Percentiles rank a stretch among this genome's conserved stretches.
These are phyloP conservation scores for Chloebia gouldiae DNA, from an alignment of 2,113 vertebrate genomes.

Conservation along the genomic window DNA sequence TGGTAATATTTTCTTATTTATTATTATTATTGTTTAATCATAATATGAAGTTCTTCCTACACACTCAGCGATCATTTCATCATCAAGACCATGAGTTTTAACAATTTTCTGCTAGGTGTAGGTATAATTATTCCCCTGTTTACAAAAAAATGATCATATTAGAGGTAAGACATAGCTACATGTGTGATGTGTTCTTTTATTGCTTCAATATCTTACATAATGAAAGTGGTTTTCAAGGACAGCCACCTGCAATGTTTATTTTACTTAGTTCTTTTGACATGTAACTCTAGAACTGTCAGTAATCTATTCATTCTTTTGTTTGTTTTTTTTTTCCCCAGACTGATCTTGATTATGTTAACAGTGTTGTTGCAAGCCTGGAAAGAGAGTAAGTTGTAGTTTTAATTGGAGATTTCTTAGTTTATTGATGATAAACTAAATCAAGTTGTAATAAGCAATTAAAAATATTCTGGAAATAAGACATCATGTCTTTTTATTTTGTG, in stretches of 20 bases:
- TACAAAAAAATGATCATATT: neutral
- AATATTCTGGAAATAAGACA: neutral
- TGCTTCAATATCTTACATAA: neutral
- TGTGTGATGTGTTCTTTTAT: neutral
- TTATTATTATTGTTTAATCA: neutral
- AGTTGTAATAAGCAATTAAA: neutral
- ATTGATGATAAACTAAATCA: neutral
- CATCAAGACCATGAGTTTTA: neutral
- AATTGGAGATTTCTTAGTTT: neutral
- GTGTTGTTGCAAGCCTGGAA: slow-evolving; percentile 87
- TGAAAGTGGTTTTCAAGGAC: neutral
- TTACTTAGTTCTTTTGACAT: neutral
- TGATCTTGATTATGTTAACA: slow-evolving; percentile 89
- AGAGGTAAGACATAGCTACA: neutral
- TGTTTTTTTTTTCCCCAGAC: slow-evolving; percentile 75
- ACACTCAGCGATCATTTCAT: neutral
- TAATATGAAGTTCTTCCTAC: neutral
- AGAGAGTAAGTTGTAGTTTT: slow-evolving; percentile 89
- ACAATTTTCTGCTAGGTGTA: neutral
- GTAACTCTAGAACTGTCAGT: neutral
- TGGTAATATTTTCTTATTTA: neutral
- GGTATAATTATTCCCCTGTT: neutral
- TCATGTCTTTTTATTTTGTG: neutral
- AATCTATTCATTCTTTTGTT: neutral
- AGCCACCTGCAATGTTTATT: neutral